Evolutionary conservation across 2,797 vertebrate species (phyloP), one percentile per base, ranked within the genome.

Genomic region (Bradypodion pumilum): DNA sequence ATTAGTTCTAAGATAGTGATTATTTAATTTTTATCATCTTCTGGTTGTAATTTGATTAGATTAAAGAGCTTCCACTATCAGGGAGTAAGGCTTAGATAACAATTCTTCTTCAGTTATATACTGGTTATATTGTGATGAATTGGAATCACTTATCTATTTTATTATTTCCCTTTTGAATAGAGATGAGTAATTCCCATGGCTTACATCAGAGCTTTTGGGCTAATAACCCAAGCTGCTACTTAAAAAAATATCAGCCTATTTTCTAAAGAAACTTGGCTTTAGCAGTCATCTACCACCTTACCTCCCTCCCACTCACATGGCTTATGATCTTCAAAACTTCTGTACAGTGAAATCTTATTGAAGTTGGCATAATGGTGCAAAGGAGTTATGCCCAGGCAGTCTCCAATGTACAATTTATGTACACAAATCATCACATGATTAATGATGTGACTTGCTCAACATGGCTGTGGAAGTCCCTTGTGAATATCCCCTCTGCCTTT

Each of bases 1-100:
- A 82, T 62, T 85, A 90, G 49, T 85, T 85, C 74, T 35, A 83
- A 65, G 46, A 29, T 74, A 74, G 74, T 83, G 80, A 89, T 91
- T 76, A 52, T 68, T 85, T 77, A n/a, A 1, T 23, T 66, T 85
- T 87, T 83, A 56, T 85, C 5, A 32, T 80, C 79, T 88, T 32
- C 65, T 63, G 4, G 19, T 56, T 86, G 3, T 1, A 75, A 23
- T 77, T 83, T 80, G 80, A 81, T 83, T 86, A 59, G 25, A 70
- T 56, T 70, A 59, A 59, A 80, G 25, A 25, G 65, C 12, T 83
- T 77, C 29, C 2, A 23, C 10, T 29, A 29, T 16, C 81, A 23
- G 59, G 70, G 42, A 87, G 19, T 46, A 84, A 29, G 49, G 5
- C 49, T 19, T 0, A 0, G 12, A n/a, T 1, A 0, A 42, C 70